These are phyloP conservation scores for Gasterosteus aculeatus DNA, from an alignment of 2,113 vertebrate species.

Conservation along the genomic window DNA sequence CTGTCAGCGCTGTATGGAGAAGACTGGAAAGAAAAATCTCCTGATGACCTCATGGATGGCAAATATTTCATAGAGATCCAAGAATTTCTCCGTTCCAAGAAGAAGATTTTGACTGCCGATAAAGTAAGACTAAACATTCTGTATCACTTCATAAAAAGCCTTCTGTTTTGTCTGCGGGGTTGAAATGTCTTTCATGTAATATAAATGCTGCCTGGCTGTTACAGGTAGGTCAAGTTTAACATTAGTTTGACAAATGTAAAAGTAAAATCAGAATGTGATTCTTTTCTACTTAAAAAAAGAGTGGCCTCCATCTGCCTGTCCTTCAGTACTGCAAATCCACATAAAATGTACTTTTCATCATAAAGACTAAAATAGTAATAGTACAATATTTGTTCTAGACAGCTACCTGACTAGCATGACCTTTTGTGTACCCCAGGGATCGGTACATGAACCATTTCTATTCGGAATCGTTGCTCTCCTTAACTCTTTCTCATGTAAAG, in stretches of 20 bases:
- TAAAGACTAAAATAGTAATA: background rate
- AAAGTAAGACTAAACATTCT: constrained; percentile 19
- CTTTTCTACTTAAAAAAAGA: background rate
- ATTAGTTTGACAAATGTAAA: background rate
- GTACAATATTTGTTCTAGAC: background rate
- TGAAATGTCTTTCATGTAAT: background rate
- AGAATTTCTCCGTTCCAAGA: background rate
- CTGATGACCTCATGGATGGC: background rate
- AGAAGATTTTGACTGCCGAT: constrained; percentile 18
- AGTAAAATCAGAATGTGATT: background rate
- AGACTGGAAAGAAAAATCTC: constrained; percentile 16
- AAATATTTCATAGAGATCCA: constrained; percentile 52
- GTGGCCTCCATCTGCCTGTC: background rate
- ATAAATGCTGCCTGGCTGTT: background rate
- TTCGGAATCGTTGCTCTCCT: background rate
- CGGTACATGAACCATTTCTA: background rate
- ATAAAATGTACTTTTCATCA: background rate
- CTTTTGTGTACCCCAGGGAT: background rate
- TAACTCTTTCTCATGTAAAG: background rate
- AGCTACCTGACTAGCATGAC: background rate
- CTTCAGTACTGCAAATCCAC: background rate
- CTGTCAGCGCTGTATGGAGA: constrained; percentile 55
- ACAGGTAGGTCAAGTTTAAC: background rate
- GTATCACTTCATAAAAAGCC: background rate
- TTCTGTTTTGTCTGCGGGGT: background rate